Conservation (phyloP, 2,797 vertebrate genomes). For the Remorina albescens region DNA sequence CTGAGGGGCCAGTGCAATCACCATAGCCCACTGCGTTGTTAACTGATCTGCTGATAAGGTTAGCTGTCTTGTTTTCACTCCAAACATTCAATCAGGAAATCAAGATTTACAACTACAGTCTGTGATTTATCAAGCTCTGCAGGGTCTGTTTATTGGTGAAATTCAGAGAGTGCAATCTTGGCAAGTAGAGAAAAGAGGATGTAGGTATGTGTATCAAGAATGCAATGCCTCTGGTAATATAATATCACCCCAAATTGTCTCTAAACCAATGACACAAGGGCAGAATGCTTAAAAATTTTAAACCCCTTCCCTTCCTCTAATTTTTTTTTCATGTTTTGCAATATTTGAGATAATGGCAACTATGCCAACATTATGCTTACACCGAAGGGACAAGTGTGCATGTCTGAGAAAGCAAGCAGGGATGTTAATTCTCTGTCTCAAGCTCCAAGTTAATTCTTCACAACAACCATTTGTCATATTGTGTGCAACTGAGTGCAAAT, state of each 20-base stretch:
- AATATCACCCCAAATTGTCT: constrained; percentile 18
- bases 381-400: too few relatives aligned
- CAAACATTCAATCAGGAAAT: constrained; percentile 77
- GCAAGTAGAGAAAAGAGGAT: constrained; percentile 23
- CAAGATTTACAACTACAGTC: constrained; percentile 50
- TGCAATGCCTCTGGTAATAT: constrained; percentile 24
- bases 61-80: constrained; percentile 73
- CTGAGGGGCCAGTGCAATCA: constrained; percentile 54
- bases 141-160: constrained; percentile 66
- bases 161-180: constrained; percentile 49
- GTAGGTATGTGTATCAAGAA: constrained; percentile 7
- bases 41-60: constrained; percentile 78
- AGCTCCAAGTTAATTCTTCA: not conserved
- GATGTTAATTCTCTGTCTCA: not conserved
- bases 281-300: too few relatives aligned
- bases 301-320: not conserved
- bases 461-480: not conserved
- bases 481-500: not conserved
- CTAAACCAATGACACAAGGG: too few relatives aligned
- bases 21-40: constrained; percentile 63
- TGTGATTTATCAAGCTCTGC: constrained; percentile 53
- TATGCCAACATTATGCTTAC: not conserved
- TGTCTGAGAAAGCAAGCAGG: not conserved
- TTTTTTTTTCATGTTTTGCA: not conserved
- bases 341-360: not conserved